phyloP scores from a whole-genome alignment of 2,888 invertebrate species.

The Halictus quadricinctus region DNA sequence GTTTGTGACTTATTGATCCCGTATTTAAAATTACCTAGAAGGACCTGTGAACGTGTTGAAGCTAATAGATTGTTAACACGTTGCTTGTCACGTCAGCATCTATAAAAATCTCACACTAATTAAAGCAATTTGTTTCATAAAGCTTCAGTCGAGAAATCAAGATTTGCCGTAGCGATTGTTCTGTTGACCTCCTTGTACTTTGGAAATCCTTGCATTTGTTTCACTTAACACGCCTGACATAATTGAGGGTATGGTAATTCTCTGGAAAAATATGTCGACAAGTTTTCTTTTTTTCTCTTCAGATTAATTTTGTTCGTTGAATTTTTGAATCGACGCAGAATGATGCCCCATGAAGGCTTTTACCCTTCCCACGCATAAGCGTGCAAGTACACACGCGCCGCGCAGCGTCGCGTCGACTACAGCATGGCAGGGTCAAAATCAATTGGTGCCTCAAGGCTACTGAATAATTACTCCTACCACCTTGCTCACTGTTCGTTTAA shows the following conservation, averaged over 20 bases:
- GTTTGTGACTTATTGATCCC: not conserved
- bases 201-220: no score
- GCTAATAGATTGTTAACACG: not conserved
- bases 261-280: no score
- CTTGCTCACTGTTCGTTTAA: not conserved
- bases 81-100: not conserved
- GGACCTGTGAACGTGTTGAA: not conserved
- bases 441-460: not conserved
- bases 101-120: not conserved
- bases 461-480: not conserved
- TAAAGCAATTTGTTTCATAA: not conserved
- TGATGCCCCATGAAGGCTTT: not conserved
- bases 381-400: not conserved
- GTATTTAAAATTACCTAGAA: not conserved
- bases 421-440: not conserved
- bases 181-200: not conserved
- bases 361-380: slow-evolving; percentile 1
- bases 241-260: no score
- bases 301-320: not conserved
- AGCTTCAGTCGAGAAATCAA: not conserved
- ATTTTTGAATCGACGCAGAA: not conserved
- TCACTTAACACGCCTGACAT: no score
- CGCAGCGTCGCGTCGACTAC: not conserved
- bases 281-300: not conserved
- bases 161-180: not conserved